Percentiles rank a stretch among this genome's conserved stretches.
Conservation (phyloP, 2,113 vertebrate species). For the Boulengerochromis microlepis region DNA sequence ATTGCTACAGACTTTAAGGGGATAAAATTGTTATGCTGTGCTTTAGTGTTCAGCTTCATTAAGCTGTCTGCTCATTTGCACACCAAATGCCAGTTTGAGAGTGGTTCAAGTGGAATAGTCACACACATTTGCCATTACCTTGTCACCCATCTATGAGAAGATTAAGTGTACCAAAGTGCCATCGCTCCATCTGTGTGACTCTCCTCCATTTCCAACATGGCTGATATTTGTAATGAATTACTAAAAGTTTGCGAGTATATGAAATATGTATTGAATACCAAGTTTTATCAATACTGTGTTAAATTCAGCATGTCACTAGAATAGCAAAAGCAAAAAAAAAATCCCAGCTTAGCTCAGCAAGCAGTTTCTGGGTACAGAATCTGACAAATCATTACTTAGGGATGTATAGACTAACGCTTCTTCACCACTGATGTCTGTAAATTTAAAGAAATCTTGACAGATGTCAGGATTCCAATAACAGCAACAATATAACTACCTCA, state of each 20-base stretch:
- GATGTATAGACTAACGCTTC: neutral
- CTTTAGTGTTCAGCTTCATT: neutral
- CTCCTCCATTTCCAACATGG: neutral
- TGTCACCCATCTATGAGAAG: neutral
- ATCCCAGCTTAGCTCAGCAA: neutral
- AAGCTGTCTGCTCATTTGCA: neutral
- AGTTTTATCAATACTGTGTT: neutral
- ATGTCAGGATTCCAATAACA: neutral
- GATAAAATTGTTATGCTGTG: neutral
- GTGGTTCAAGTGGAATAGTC: neutral
- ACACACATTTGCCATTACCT: neutral
- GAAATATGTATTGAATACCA: neutral
- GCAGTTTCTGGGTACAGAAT: neutral
- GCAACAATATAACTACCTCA: neutral
- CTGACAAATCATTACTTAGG: neutral
- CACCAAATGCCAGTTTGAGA: neutral
- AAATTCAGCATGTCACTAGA: neutral
- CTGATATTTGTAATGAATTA: neutral
- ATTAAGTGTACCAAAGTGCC: neutral
- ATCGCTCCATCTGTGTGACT: neutral
- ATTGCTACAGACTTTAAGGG: neutral
- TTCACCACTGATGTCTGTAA: neutral
- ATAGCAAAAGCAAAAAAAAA: neutral
- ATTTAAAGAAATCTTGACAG: neutral
- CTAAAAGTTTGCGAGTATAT: neutral